Evolutionary conservation across 2,888 invertebrate genomes (phyloP).

Genomic region (Dione juno): DNA sequence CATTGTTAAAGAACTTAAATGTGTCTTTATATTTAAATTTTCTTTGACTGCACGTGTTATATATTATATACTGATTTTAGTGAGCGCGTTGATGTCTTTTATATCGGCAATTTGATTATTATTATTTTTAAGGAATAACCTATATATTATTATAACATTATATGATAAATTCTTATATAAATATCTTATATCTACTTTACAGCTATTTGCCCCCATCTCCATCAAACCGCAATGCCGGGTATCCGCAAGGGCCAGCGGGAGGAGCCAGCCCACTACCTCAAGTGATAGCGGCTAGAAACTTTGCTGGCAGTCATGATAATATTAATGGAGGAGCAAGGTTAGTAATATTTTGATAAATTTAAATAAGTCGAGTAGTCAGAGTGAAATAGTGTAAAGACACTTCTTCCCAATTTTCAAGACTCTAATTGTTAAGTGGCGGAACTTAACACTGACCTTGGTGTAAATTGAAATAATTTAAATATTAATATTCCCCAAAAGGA

Average conservation of each 20-base stretch:
- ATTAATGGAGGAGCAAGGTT: constrained; percentile 64
- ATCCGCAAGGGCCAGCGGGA: constrained; percentile 54
- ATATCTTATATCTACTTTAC: constrained; percentile 39
- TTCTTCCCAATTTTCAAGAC: too few relatives aligned
- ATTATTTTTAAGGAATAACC: background rate
- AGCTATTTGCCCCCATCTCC: constrained; percentile 73
- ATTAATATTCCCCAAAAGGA: too few relatives aligned
- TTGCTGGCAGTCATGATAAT: constrained; percentile 47
- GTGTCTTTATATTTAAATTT: too few relatives aligned
- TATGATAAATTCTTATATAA: background rate
- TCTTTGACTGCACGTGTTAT: background rate
- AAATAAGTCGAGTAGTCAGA: too few relatives aligned
- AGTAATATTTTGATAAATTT: too few relatives aligned
- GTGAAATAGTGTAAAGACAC: too few relatives aligned
- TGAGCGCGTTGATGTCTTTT: constrained; percentile 15
- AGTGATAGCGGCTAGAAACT: constrained; percentile 65
- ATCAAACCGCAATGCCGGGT: constrained; percentile 55
- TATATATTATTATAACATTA: background rate
- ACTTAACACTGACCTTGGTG: too few relatives aligned
- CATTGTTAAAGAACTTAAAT: too few relatives aligned
- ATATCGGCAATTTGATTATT: background rate
- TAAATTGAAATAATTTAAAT: too few relatives aligned
- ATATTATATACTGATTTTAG: background rate
- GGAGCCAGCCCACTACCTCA: constrained; percentile 54
- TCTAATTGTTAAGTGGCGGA: too few relatives aligned